phyloP scores from a whole-genome alignment of 2,113 vertebrate genomes.

The Clarias macrocephalus region DNA sequence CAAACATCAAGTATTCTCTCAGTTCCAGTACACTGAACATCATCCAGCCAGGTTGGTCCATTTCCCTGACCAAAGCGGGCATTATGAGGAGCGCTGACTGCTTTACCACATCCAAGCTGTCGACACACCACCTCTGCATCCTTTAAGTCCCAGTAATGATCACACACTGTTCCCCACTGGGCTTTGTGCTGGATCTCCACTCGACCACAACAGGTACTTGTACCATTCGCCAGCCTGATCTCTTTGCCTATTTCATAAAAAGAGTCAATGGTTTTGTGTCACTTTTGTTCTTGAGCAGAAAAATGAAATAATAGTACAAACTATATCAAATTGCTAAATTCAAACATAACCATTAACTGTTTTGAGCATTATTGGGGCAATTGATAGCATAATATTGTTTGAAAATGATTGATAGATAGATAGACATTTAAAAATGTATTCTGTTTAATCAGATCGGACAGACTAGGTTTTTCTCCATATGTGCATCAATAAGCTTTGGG shows the following conservation, averaged over 20 bases:
- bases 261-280: background rate
- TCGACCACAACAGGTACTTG: constrained; percentile 58
- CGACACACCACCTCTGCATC: constrained; percentile 64
- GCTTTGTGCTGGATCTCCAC: constrained; percentile 60
- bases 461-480: no score
- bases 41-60: constrained; percentile 67
- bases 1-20: constrained; percentile 61
- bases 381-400: no score
- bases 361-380: no score
- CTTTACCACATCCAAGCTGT: constrained; percentile 58
- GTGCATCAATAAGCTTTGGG: no score
- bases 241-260: constrained; percentile 41
- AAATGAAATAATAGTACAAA: background rate
- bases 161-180: constrained; percentile 68
- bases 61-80: constrained; percentile 57
- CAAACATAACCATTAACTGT: no score
- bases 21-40: constrained; percentile 60
- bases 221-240: constrained; percentile 60
- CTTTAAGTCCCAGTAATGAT: constrained; percentile 58
- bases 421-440: no score
- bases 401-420: no score
- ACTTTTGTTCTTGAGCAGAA: background rate
- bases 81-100: background rate
- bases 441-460: no score
- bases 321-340: no score